Percentiles rank a stretch among this genome's conserved stretches.
Evolutionary conservation across 1,140 invertebrate species (phyloP).

Genomic region (Grapholita molesta): DNA sequence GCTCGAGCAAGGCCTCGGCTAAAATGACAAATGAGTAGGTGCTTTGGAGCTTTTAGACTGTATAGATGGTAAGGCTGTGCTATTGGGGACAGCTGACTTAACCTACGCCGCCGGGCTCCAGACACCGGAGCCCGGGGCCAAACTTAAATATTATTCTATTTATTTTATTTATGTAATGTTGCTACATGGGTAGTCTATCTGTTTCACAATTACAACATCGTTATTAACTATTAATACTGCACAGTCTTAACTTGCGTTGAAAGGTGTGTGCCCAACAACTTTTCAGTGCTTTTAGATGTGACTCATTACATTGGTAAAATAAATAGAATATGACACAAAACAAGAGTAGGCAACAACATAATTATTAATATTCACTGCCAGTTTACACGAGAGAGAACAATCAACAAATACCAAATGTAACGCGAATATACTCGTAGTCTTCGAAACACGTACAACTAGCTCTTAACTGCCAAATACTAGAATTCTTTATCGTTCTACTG

Average conservation of each 20-base stretch:
- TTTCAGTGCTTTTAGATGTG: neutral
- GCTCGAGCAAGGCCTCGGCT: too few species aligned
- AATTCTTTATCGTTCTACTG: neutral
- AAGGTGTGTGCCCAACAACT: neutral
- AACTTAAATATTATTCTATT: neutral
- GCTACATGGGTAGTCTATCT: neutral
- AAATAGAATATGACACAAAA: neutral
- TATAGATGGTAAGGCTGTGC: too few species aligned
- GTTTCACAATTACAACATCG: neutral
- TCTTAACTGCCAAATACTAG: neutral
- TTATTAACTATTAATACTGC: neutral
- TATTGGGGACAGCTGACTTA: neutral
- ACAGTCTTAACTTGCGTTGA: neutral
- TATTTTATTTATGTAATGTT: neutral
- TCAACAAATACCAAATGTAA: neutral
- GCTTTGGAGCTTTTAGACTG: too few species aligned
- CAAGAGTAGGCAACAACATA: neutral
- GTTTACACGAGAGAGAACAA: neutral
- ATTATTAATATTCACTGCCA: neutral
- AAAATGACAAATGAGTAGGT: too few species aligned
- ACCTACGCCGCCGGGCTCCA: neutral
- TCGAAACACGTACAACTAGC: neutral
- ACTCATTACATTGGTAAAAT: neutral
- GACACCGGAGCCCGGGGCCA: neutral
- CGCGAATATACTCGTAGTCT: neutral